Base-by-base conservation (phyloP, 23 tunicate genomes). In the Aplidium turbinatum region DNA sequence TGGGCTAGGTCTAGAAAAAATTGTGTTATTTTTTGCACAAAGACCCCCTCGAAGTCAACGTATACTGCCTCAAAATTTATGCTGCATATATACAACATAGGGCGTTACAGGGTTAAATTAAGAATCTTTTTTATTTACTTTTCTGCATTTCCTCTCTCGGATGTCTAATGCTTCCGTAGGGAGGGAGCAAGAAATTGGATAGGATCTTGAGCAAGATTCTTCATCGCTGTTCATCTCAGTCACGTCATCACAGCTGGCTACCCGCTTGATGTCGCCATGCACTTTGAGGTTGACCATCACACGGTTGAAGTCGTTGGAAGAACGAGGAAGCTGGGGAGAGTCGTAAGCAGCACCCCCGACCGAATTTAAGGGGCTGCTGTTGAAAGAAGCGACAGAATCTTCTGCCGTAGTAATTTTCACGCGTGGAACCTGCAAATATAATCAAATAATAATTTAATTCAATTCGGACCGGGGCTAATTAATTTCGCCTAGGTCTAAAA, bases 261-360 rank as follows among this genome's bases (percentile, higher is more conserved):
- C 63, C 57, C 79, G 68, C 58, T 81, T 54, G 52, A 72, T 57
- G 53, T 71, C 72, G 64, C 64, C 34, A 11, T 30, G 39, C 48
- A 33, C 80, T 28, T 54, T 23, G 29, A 75, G 60, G 26, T 87
- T 87, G 18, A 87, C 35, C 85, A 87, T 79, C 36, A 80, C 94
- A 56, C 74, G 71, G 31, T 73, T 57, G 42, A 87, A 87, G 77
- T 87, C 94, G 21, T 79, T 62, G 31, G 94, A 87, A 1, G 94
- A 77, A 20, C 82, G 81, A 0, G 94, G 94, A 30, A 80, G 42
- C 16, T 65, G 73, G 50, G 94, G 94, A 28, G 94, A 87, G 63
- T 80, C 84, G 79, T 78, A 78, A 1, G 62, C 84, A 1, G 71
- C 18, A 50, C 74, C 94, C 20, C 94, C 94, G 11, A 78, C 53